These are phyloP conservation scores for Achroia grisella DNA, from an alignment of 1,140 invertebrate species.

Conservation along the genomic window DNA sequence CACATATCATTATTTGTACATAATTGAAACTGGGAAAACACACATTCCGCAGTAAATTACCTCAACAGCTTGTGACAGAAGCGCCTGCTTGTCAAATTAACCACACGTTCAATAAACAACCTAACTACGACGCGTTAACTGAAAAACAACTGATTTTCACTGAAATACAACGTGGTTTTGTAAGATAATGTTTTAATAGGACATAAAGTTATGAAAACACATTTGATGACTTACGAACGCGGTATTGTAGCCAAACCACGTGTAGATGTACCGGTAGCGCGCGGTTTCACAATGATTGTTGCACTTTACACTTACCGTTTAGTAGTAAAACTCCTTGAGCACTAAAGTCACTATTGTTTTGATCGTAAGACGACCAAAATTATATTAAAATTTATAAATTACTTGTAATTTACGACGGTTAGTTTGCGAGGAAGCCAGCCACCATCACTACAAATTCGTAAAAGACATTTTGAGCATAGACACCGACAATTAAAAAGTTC, in stretches of 20 bases:
- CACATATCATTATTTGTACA: neutral
- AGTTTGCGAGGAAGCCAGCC: constrained; percentile 72
- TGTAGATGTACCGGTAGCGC: constrained; percentile 66
- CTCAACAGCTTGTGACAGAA: constrained; percentile 41
- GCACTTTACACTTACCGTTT: constrained; percentile 63
- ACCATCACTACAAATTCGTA: constrained; percentile 73
- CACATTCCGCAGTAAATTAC: constrained; percentile 35
- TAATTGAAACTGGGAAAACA: constrained; percentile 5
- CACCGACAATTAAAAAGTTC: constrained; percentile 48
- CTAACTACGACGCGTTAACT: constrained; percentile 28
- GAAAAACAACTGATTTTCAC: constrained; percentile 26
- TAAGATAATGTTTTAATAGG: constrained; percentile 18
- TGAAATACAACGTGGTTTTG: constrained; percentile 15
- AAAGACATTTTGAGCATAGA: constrained; percentile 72
- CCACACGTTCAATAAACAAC: constrained; percentile 67
- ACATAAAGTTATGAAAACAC: constrained; percentile 38
- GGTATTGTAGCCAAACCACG: constrained; percentile 59
- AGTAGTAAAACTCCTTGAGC: constrained; percentile 59
- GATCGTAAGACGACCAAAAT: constrained; percentile 51
- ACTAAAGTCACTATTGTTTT: constrained; percentile 62
- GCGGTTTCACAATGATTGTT: constrained; percentile 41
- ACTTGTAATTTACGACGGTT: constrained; percentile 66
- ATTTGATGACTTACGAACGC: constrained; percentile 42
- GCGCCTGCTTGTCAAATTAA: constrained; percentile 50
- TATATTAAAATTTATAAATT: constrained; percentile 48